phyloP scores from a whole-genome alignment of 2,113 vertebrate genomes.

The Serilophus lunatus region DNA sequence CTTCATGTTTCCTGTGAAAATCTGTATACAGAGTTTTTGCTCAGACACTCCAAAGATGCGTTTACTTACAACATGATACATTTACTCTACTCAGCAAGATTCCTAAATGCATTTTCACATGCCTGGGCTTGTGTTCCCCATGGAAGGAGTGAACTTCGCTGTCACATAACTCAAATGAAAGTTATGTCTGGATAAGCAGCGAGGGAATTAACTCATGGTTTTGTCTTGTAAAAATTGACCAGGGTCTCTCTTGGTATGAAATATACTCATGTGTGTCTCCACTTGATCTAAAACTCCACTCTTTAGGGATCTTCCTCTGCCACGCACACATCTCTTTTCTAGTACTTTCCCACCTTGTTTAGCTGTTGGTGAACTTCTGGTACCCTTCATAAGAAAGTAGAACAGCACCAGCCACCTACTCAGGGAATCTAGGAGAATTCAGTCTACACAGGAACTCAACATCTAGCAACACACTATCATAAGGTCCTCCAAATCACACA shows the following conservation, averaged over 20 bases:
- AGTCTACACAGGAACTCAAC: not conserved
- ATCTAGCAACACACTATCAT: not conserved
- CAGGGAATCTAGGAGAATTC: not conserved
- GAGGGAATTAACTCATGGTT: not conserved
- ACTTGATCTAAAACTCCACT: not conserved
- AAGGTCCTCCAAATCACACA: not conserved
- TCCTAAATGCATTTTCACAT: not conserved
- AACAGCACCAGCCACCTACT: not conserved
- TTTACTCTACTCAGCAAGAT: not conserved
- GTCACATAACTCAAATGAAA: not conserved
- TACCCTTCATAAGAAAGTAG: not conserved
- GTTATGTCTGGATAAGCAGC: not conserved
- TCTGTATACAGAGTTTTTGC: not conserved
- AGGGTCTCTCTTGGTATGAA: not conserved
- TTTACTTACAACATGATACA: not conserved
- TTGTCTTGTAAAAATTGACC: not conserved
- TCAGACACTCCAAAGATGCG: not conserved
- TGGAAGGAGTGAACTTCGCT: not conserved
- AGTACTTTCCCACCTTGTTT: not conserved
- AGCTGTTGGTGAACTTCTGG: not conserved
- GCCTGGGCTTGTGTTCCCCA: not conserved
- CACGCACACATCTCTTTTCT: not conserved
- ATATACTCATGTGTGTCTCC: not conserved
- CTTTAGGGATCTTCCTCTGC: not conserved
- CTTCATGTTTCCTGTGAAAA: not conserved